A percentile compares a stretch with the other conserved stretches of the same genome.
Conservation (phyloP, 30 jellyfish, hydroid and myxozoan genomes). For the Pseudorhiza aurosa region DNA sequence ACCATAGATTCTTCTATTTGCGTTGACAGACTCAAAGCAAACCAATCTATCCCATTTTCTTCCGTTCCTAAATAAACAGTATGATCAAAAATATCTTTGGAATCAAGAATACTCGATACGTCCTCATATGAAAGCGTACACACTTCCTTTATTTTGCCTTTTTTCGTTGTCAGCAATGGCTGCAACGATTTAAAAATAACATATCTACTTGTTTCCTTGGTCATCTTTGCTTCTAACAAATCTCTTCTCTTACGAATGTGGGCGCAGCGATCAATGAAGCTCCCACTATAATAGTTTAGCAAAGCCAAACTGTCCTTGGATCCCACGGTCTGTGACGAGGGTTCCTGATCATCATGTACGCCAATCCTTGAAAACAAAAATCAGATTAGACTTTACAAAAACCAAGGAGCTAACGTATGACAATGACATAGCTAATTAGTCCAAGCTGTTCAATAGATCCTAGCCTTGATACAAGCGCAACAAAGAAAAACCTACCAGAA, state of each 20-base stretch:
- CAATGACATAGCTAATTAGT: too few species aligned
- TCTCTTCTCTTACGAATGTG: slow-evolving; percentile 21
- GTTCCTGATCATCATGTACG: too few species aligned
- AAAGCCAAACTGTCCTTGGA: too few species aligned
- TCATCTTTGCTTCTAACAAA: slow-evolving; percentile 3
- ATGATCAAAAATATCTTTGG: neutral
- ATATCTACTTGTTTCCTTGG: slow-evolving; percentile 22
- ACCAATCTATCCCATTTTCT: slow-evolving; percentile 20
- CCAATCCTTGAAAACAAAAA: too few species aligned
- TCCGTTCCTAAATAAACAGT: slow-evolving; percentile 36
- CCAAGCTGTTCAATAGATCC: too few species aligned
- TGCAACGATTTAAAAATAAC: slow-evolving; percentile 28
- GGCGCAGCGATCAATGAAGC: slow-evolving; percentile 38
- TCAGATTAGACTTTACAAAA: too few species aligned
- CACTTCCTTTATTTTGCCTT: neutral
- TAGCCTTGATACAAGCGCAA: too few species aligned
- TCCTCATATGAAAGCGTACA: neutral
- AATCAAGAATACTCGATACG: neutral
- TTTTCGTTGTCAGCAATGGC: slow-evolving; percentile 7
- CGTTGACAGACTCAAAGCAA: slow-evolving; percentile 35
- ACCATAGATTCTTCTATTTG: slow-evolving; percentile 5
- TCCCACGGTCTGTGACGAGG: too few species aligned
- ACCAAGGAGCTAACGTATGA: too few species aligned
- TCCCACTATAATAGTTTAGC: slow-evolving; percentile 33
- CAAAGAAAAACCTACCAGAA: too few species aligned